These are phyloP conservation scores for Cacatua alba DNA, from an alignment of 2,113 vertebrate genomes.

Conservation along the genomic window DNA sequence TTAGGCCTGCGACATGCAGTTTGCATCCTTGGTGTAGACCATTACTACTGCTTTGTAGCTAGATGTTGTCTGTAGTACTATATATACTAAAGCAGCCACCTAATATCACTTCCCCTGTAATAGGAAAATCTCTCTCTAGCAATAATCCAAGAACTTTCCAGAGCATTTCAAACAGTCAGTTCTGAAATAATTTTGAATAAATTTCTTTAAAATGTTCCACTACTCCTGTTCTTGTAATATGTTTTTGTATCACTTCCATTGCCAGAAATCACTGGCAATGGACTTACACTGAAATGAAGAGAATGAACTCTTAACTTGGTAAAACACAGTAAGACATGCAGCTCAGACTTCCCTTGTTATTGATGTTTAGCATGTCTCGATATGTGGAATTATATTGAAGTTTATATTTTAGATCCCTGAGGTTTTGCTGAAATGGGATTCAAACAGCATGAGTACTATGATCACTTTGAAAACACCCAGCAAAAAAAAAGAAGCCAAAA, in stretches of 20 bases:
- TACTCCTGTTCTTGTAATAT: not conserved
- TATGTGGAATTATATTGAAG: not conserved
- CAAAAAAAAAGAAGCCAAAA: not conserved
- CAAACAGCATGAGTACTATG: not conserved
- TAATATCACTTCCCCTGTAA: not conserved
- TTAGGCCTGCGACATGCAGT: not conserved
- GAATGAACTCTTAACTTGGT: not conserved
- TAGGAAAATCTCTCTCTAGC: not conserved
- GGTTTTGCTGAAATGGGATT: not conserved
- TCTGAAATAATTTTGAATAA: not conserved
- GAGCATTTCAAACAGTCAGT: not conserved
- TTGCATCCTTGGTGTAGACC: not conserved
- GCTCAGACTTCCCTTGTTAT: not conserved
- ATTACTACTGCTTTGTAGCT: not conserved
- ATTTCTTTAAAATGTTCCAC: not conserved
- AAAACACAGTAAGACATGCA: not conserved
- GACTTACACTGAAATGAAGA: not conserved
- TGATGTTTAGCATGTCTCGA: not conserved
- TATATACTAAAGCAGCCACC: not conserved
- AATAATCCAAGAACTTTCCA: not conserved
- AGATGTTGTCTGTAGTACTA: not conserved
- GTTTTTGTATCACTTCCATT: not conserved
- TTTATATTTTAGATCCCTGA: not conserved
- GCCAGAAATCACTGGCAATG: not conserved
- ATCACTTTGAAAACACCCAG: not conserved